Evolutionary conservation across 2,888 invertebrate genomes (phyloP).

Genomic region (Lumbricus terrestris): DNA sequence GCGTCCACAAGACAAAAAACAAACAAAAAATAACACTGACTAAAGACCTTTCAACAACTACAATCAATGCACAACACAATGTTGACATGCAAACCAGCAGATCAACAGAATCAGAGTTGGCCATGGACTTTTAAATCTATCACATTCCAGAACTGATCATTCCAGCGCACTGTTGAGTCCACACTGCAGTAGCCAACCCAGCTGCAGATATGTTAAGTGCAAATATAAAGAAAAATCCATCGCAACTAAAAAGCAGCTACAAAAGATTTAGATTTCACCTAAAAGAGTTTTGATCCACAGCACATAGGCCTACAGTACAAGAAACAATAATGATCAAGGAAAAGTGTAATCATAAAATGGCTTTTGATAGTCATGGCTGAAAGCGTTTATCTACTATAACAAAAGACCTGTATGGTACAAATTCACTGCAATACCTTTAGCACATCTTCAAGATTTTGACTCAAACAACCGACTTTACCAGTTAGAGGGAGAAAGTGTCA

Average conservation of each 20-base stretch:
- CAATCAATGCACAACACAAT: not conserved
- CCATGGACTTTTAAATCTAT: not conserved
- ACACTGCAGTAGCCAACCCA: not conserved
- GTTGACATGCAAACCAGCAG: slow-evolving; percentile 3
- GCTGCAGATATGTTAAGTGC: not conserved
- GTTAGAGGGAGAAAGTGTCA: no score
- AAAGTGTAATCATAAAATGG: not conserved
- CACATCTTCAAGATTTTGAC: not conserved
- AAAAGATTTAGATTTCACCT: not conserved
- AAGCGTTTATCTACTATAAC: not conserved
- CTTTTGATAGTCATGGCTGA: not conserved
- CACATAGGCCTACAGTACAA: no score
- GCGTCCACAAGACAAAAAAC: not conserved
- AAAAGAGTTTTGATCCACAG: no score
- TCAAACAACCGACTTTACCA: not conserved
- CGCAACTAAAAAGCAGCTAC: not conserved
- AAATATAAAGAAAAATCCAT: not conserved
- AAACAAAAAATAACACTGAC: not conserved
- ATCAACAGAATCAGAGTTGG: slow-evolving; percentile 3
- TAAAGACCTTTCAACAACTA: not conserved
- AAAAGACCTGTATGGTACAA: not conserved
- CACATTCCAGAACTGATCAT: not conserved
- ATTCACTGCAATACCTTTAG: not conserved
- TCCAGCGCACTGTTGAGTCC: not conserved
- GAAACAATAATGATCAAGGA: not conserved